Percentiles rank a stretch among this genome's conserved stretches.
These are phyloP conservation scores for Ibycter americanus DNA, from an alignment of 2,797 vertebrate species.

Conservation along the genomic window DNA sequence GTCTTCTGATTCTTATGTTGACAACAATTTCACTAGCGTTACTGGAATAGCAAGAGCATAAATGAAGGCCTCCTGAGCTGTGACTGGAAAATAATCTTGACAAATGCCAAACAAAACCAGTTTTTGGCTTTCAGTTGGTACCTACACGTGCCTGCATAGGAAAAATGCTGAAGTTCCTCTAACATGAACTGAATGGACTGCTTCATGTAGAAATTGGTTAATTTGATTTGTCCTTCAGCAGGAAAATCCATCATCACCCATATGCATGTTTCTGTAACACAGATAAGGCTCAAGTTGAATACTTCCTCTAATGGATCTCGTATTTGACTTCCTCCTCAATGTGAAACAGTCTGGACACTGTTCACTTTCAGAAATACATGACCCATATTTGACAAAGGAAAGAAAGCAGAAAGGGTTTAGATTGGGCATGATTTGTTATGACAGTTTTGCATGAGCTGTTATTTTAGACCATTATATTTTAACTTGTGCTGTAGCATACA, in stretches of 20 bases:
- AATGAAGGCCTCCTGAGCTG: background rate
- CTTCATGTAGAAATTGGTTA: background rate
- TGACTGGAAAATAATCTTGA: background rate
- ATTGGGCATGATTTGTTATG: background rate
- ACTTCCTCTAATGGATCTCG: background rate
- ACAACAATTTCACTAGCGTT: background rate
- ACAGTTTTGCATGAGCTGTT: background rate
- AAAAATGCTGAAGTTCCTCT: background rate
- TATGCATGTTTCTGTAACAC: background rate
- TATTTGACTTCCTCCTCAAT: background rate
- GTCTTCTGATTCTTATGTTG: background rate
- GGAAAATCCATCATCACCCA: background rate
- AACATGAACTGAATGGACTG: background rate
- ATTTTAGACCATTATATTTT: background rate
- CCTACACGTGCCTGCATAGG: background rate
- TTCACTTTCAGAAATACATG: background rate
- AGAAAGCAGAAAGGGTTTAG: background rate
- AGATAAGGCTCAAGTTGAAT: background rate
- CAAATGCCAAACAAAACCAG: background rate
- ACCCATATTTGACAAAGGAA: background rate
- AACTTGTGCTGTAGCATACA: background rate
- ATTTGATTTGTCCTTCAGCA: background rate
- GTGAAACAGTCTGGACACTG: background rate
- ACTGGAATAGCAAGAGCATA: background rate
- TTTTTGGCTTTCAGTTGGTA: background rate